These are phyloP conservation scores for Glossophaga mutica DNA, from an alignment of 2,797 vertebrate genomes.

Conservation along the genomic window DNA sequence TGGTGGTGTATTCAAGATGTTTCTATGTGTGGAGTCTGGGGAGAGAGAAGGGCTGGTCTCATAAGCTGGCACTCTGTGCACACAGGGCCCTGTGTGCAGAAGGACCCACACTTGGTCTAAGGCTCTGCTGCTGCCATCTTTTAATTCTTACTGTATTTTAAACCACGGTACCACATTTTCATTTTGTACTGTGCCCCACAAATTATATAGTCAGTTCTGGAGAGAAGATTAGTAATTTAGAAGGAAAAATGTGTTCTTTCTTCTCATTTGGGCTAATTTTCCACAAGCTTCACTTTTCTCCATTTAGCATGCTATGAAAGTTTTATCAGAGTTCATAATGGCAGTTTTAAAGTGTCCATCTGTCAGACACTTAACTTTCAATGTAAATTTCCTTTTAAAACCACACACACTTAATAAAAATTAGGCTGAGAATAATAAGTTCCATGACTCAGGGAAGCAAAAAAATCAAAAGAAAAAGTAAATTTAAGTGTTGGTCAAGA, in stretches of 20 bases:
- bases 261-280: slow-evolving; percentile 37
- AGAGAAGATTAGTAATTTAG: background rate
- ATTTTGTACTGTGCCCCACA: background rate
- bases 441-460: background rate
- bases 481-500: background rate
- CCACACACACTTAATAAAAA: slow-evolving; percentile 43
- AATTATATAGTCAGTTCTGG: background rate
- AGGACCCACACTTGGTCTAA: background rate
- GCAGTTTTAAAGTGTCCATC: slow-evolving; percentile 57
- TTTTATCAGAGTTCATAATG: slow-evolving; percentile 61
- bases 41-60: background rate
- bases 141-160: background rate
- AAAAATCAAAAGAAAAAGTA: slow-evolving; percentile 2
- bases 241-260: background rate
- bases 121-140: background rate
- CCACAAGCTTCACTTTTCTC: slow-evolving; percentile 28
- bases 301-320: slow-evolving; percentile 52
- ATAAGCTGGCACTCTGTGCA: background rate
- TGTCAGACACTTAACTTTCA: slow-evolving; percentile 44
- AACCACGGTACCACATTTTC: background rate
- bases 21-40: background rate
- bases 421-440: slow-evolving; percentile 29
- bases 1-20: background rate
- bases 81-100: background rate
- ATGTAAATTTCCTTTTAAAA: slow-evolving; percentile 60